A percentile compares a stretch with the other conserved stretches of the same genome.
Conservation (phyloP, 2,113 vertebrate species). For the Lepisosteus osseus region DNA sequence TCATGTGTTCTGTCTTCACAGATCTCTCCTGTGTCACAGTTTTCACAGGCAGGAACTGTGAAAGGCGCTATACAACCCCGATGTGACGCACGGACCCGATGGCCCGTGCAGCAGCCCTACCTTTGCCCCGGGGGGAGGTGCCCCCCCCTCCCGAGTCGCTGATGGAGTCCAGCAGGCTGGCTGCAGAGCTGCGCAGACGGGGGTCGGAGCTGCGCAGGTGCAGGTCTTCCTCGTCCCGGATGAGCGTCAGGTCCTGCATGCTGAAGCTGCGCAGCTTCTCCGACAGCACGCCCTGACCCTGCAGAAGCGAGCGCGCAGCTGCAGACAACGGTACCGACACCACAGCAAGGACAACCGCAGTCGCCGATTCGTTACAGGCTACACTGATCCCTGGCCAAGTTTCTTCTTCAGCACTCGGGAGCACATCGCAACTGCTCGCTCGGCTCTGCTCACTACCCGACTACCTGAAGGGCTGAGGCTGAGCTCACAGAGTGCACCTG, state of each 20-base stretch:
- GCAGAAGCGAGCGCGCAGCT: constrained; percentile 25
- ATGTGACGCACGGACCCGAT: too few relatives aligned
- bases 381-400: background rate
- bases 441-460: too few relatives aligned
- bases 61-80: too few relatives aligned
- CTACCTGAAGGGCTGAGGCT: too few relatives aligned
- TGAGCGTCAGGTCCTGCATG: constrained; percentile 97
- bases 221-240: constrained; percentile 81
- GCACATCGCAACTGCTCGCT: background rate
- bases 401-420: background rate
- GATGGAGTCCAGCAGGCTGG: constrained; percentile 66
- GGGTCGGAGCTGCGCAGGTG: constrained; percentile 67
- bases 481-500: too few relatives aligned
- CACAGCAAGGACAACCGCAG: background rate
- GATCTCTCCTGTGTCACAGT: too few relatives aligned
- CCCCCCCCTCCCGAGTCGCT: constrained; percentile 73
- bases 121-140: constrained; percentile 30
- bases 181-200: constrained; percentile 55
- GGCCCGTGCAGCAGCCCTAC: background rate
- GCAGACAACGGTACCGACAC: background rate
- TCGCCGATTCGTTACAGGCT: background rate
- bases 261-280: constrained; percentile 97
- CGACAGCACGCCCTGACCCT: constrained; percentile 96
- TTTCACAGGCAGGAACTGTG: too few relatives aligned
- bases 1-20: too few relatives aligned